Base-by-base conservation (phyloP, 1,140 invertebrate species). In the Meloidogyne exigua region DNA sequence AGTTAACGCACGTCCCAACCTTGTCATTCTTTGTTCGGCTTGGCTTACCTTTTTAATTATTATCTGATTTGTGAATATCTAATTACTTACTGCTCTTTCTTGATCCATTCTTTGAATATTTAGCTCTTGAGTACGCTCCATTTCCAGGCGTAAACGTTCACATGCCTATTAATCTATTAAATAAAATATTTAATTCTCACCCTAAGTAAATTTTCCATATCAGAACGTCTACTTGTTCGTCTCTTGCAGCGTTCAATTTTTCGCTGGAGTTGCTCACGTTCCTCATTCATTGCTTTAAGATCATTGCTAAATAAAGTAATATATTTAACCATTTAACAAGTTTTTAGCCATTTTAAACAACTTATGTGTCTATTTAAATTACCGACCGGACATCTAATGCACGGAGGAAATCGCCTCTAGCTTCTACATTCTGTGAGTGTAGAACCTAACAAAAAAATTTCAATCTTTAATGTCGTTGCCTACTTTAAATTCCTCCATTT, bases 401-500 rank as follows among this genome's bases (percentile, higher is more conserved):
- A 12, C 76, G 66, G 3, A 75, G n/a, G 68, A 72, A 83, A 49
- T 83, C 81, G 3, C 39, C 36, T 57, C 81, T 62, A 26, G 28
- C 72, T 36, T 83, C 81, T 13, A 84, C 79, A 69, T 81, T 84
- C 49, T 71, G 42, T n/a, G 75, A 44, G 68, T 83, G 81, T 21
- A 83, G n/a, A 23, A 25, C 65, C 80, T 82, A 44, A 25, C 10
- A 7, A 10, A 10, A 39, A 74, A 75, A 18, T 23, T 18, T 21
- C 15, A 26, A 42, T 62, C 68, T 42, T 4, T 0, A 21, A 3
- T 32, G 1, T 23, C 11, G 25, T 26, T 75, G 62, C 18, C 15
- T 10, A 77, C 82, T 67, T 83, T 83, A 63, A 83, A 83, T 72
- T 84, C 82, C n/a, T 84, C 80, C 82, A 83, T 84, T 79, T 81